These are phyloP conservation scores for Cactoblastis cactorum DNA, from an alignment of 2,888 invertebrate species.

Conservation along the genomic window DNA sequence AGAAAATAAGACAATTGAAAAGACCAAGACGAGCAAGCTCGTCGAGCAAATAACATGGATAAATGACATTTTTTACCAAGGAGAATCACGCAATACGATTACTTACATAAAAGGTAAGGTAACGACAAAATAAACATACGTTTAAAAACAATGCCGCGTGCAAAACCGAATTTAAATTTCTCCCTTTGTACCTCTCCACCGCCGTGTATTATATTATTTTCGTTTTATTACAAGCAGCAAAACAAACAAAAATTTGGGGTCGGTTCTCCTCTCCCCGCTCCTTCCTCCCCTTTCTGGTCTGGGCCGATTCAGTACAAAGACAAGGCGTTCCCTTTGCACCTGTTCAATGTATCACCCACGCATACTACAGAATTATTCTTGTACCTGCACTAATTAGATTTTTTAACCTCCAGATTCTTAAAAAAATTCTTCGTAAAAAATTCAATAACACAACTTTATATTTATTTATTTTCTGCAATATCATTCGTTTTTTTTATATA, in stretches of 20 bases:
- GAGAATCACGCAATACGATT: constrained; percentile 36
- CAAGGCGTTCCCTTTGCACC: constrained; percentile 20
- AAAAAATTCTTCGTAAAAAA: no score
- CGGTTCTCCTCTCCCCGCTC: constrained; percentile 19
- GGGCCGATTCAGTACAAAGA: constrained; percentile 15
- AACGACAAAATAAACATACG: constrained; percentile 36
- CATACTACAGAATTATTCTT: constrained; percentile 9
- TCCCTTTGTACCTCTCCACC: constrained; percentile 44
- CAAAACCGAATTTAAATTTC: constrained; percentile 50
- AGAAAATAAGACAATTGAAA: constrained; percentile 18
- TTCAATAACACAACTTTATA: no score
- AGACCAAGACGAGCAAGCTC: constrained; percentile 18
- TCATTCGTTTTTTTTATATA: no score
- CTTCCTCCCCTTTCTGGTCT: constrained; percentile 13
- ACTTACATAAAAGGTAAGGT: constrained; percentile 28
- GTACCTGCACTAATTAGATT: no score
- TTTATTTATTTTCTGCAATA: no score
- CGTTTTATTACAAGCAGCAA: constrained; percentile 55
- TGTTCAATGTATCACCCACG: constrained; percentile 23
- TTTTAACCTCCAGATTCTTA: no score
- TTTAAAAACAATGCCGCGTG: constrained; percentile 43
- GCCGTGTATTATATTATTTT: constrained; percentile 48
- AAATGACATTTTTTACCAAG: constrained; percentile 25
- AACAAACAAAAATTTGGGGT: constrained; percentile 47
- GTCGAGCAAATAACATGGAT: constrained; percentile 24